These are phyloP conservation scores for Ganaspis brasiliensis DNA, from an alignment of 2,888 invertebrate genomes.

Conservation along the genomic window DNA sequence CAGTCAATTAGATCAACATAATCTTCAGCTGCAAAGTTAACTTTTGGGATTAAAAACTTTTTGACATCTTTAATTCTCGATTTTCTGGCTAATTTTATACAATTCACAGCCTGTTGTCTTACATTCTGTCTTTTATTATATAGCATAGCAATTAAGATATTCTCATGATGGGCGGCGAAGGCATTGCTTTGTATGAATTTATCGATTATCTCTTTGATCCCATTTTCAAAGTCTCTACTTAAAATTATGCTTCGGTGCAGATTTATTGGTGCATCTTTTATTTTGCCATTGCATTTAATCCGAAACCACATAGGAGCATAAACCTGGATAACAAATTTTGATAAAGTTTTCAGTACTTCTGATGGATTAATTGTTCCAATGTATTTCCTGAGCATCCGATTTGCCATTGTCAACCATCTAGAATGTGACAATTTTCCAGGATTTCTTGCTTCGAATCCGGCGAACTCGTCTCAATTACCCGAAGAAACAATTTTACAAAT, in stretches of 20 bases:
- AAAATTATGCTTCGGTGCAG: not conserved
- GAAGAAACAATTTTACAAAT: not conserved
- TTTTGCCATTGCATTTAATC: not conserved
- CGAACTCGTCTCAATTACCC: not conserved
- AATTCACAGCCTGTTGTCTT: conserved; percentile 14
- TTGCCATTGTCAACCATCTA: not conserved
- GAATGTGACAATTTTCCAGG: not conserved
- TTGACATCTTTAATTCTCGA: not conserved
- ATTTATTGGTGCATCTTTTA: not conserved
- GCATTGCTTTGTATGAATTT: conserved; percentile 2
- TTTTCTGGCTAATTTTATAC: not conserved
- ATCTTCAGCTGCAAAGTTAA: conserved; percentile 12
- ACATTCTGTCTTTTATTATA: conserved; percentile 1
- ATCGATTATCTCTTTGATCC: not conserved
- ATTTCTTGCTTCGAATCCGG: not conserved
- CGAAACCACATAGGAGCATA: conserved; percentile 24
- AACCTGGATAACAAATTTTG: not conserved
- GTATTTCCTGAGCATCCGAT: not conserved
- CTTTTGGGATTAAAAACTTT: not conserved
- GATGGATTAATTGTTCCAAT: not conserved
- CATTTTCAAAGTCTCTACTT: not conserved
- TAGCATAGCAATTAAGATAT: conserved; percentile 14
- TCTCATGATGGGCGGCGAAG: conserved; percentile 1
- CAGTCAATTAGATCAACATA: conserved; percentile 7
- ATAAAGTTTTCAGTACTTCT: not conserved